Conservation (phyloP, 2,113 vertebrate genomes). For the Pachyramphus minor region DNA sequence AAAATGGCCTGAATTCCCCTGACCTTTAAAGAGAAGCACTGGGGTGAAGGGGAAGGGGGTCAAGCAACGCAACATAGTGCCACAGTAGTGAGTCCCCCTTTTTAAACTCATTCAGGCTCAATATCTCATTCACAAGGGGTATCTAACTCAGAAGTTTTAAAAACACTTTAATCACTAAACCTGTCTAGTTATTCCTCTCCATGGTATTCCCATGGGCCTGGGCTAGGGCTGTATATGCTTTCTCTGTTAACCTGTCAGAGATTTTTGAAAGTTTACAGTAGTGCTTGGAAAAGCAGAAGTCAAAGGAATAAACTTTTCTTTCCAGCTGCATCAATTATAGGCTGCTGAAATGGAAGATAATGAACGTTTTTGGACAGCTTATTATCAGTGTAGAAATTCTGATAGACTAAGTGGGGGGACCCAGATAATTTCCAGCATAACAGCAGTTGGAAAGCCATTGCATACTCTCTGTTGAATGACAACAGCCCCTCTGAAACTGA, state of each 20-base stretch:
- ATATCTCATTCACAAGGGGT: not conserved
- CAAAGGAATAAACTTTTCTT: not conserved
- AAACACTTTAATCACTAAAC: not conserved
- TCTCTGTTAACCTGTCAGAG: not conserved
- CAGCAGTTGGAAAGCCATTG: not conserved
- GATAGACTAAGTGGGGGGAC: accelerated
- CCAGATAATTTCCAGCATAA: not conserved
- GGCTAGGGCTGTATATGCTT: not conserved
- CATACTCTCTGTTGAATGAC: not conserved
- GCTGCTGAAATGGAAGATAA: not conserved
- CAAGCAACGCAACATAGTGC: not conserved
- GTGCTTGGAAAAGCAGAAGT: not conserved
- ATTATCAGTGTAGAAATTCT: not conserved
- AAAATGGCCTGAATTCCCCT: not conserved
- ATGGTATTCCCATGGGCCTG: not conserved
- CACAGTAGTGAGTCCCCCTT: not conserved
- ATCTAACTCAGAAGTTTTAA: not conserved
- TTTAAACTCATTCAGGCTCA: not conserved
- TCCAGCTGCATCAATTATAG: not conserved
- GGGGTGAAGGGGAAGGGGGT: not conserved
- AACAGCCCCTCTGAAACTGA: not conserved
- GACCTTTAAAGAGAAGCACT: not conserved
- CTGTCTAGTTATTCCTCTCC: not conserved
- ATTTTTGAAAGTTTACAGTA: not conserved
- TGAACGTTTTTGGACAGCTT: not conserved